Base-by-base conservation (phyloP, 2,888 invertebrate species). In the Julus scandinavius region DNA sequence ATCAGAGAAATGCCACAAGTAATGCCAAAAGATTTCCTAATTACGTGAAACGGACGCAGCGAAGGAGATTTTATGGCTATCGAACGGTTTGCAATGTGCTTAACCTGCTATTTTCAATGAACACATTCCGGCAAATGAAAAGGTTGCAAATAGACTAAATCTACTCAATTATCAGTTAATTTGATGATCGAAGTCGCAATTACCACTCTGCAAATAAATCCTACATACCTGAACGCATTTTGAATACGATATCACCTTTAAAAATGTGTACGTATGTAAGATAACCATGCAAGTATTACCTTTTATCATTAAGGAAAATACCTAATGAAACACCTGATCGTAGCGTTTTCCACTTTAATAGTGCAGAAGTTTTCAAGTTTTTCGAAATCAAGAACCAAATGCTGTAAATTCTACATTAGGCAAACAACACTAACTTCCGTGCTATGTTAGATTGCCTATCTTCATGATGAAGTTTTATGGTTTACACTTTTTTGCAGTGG, bases 11-110 rank as follows among this genome's bases (percentile, higher is more conserved):
- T 80, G 80, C 80, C 80, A 13, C 80, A 13, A 80, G 80, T 38
- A 80, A 80, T 80, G 80, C 80, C 80, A 80, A 80, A 29, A 80
- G 80, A 80, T 80, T 80, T 80, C 80, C 9, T 80, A 80, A 80
- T 80, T 80, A 80, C 80, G 5, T 38, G 11, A 80, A 80, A 29
- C 80, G 13, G 38, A 80, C 80, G 11, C 80, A 29, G 80, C 29
- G 80, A 13, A 11, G 38, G 80, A 11, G 80, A 80, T 80, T 80
- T 80, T 80, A 13, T 80, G 29, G 80, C 80, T 38, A 80, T 80
- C 80, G 80, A 38, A 38, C 38, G 80, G 2, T 45, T 80, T 11
- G 38, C 38, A 80, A 80, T 38, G 80, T 38, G 80, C 80, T 80
- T 80, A 38, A 29, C 38, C 80, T 13, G 38, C 80, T 20, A 80